Conservation (phyloP, 2,888 invertebrate species). For the Alloplasta piceator region DNA sequence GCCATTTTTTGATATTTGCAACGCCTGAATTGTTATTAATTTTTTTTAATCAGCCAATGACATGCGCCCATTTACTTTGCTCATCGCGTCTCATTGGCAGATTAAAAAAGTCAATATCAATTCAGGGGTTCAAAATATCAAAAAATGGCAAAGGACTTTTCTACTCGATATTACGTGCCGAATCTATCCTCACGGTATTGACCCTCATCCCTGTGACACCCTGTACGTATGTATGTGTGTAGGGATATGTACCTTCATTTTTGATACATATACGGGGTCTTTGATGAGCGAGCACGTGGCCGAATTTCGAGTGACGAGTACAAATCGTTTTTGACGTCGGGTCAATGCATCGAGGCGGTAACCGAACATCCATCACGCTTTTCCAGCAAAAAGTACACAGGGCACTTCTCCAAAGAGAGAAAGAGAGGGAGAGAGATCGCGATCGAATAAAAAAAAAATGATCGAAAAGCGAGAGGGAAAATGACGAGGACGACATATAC, state of each 20-base stretch:
- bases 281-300: conserved; percentile 60
- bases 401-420: neutral
- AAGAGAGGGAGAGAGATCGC: conserved; percentile 4
- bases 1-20: too few relatives aligned
- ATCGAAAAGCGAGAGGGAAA: conserved; percentile 11
- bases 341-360: conserved; percentile 58
- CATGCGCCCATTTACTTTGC: too few relatives aligned
- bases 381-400: conserved; percentile 41
- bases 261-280: conserved; percentile 6
- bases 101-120: too few relatives aligned
- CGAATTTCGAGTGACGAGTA: conserved; percentile 65
- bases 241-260: neutral
- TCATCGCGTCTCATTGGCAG: too few relatives aligned
- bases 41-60: too few relatives aligned
- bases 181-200: too few relatives aligned
- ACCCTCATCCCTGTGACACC: too few relatives aligned
- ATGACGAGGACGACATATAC: neutral
- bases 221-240: too few relatives aligned
- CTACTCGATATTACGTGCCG: too few relatives aligned
- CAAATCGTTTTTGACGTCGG: conserved; percentile 67
- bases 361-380: conserved; percentile 62
- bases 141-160: too few relatives aligned
- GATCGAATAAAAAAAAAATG: conserved; percentile 38
- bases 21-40: too few relatives aligned
- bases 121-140: too few relatives aligned